Evolutionary conservation across 2,113 vertebrate species (phyloP), one percentile per base, ranked within the genome.

Genomic region (Vimba vimba): DNA sequence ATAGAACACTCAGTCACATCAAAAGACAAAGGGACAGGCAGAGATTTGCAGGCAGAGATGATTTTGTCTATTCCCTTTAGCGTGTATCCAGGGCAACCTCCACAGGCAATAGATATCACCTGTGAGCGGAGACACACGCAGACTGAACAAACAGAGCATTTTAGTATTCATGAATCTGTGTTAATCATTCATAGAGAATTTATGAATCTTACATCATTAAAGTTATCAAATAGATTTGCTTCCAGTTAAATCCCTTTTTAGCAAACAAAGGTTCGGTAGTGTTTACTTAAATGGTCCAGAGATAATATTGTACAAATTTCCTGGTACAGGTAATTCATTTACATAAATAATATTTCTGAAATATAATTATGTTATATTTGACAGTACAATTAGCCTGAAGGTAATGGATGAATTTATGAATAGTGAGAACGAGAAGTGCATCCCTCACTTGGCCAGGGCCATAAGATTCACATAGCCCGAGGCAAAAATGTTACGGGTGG

Each of bases 21-120:
- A 69, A 87, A 25, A 74, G 68, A 75, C 79, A 17, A 52, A 52
- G 50, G 9, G 33, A 85, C 59, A 85, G 25, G 7, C 25, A n/a
- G 74, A 74, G 75, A 21, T 79, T 12, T 74, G 57, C 66, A 33
- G 77, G 36, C 52, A 87, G 25, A 39, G 36, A 25, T 73, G 21
- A 74, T 62, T 23, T 74, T 33, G 47, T 69, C 64, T 77, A 68
- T 83, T 47, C 45, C 11, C 79, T 64, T 15, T 12, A 79, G 76
- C 52, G 43, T 39, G 50, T 85, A 73, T 47, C 43, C 52, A 64
- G 36, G 52, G 55, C 43, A 84, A 75, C 43, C 21, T 77, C 52
- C 21, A 47, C 79, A 76, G 59, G 66, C 21, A 69, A n/a, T 69
- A 21, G 23, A 64, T 17, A 60, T 57, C 86, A 78, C 30, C 66